Conservation (phyloP, 2,797 vertebrate genomes). For the Ficedula albicollis region DNA sequence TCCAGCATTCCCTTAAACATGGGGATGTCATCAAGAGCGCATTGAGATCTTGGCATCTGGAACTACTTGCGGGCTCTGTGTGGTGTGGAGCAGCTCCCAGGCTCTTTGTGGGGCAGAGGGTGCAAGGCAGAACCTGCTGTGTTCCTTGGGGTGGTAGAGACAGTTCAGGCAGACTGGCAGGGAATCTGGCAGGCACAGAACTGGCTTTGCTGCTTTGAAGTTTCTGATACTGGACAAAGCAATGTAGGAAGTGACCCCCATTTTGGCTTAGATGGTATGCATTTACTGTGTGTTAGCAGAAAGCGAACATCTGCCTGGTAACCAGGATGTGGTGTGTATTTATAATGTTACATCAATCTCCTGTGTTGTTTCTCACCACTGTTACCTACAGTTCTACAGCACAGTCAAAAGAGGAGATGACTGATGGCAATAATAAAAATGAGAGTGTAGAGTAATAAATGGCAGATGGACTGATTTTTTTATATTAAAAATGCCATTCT, state of each 20-base stretch:
- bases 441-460: background rate
- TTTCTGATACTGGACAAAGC: background rate
- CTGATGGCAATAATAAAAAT: background rate
- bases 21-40: background rate
- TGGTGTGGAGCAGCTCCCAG: background rate
- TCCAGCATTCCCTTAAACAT: background rate
- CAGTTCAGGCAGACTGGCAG: background rate
- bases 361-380: background rate
- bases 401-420: background rate
- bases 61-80: fast-evolving
- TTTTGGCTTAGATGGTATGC: background rate
- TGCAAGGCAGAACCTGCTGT: background rate
- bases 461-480: background rate
- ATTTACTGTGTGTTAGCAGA: background rate
- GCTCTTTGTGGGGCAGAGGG: background rate
- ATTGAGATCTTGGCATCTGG: background rate
- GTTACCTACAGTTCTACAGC: background rate
- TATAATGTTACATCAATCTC: background rate
- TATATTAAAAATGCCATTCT: background rate
- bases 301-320: background rate
- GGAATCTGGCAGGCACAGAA: background rate
- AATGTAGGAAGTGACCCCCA: background rate
- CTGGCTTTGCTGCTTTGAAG: background rate
- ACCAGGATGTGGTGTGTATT: background rate
- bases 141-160: background rate